These are phyloP conservation scores for Eidolon helvum DNA, from an alignment of 2,113 vertebrate species.

Conservation along the genomic window DNA sequence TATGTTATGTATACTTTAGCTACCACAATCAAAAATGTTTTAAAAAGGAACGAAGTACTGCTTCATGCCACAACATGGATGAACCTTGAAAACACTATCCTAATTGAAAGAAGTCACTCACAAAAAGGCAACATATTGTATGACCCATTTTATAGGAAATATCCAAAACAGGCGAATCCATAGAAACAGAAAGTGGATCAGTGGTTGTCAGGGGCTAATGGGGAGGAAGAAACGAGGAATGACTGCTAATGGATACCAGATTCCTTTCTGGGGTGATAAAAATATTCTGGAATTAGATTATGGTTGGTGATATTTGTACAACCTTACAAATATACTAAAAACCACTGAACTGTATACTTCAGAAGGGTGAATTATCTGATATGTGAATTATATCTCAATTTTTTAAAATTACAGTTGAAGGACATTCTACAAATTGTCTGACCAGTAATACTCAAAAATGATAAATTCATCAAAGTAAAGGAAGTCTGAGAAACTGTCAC, in stretches of 20 bases:
- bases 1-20: not conserved
- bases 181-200: not conserved
- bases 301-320: not conserved
- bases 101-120: not conserved
- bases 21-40: not conserved
- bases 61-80: not conserved
- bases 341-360: no score
- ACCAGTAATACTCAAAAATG: not conserved
- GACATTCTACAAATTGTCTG: not conserved
- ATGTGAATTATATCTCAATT: not conserved
- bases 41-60: not conserved
- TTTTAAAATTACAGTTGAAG: not conserved
- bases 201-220: not conserved
- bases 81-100: not conserved
- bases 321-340: not conserved
- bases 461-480: not conserved
- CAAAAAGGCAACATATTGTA: not conserved
- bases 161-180: not conserved
- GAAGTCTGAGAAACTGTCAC: not conserved
- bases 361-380: not conserved
- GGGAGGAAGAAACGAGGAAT: not conserved
- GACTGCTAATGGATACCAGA: not conserved
- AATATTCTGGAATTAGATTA: not conserved
- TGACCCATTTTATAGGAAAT: not conserved
- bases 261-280: not conserved